Percentiles rank a stretch among this genome's conserved stretches.
Conservation (phyloP, 2,113 vertebrate species). For the human (Homo sapiens) region DNA sequence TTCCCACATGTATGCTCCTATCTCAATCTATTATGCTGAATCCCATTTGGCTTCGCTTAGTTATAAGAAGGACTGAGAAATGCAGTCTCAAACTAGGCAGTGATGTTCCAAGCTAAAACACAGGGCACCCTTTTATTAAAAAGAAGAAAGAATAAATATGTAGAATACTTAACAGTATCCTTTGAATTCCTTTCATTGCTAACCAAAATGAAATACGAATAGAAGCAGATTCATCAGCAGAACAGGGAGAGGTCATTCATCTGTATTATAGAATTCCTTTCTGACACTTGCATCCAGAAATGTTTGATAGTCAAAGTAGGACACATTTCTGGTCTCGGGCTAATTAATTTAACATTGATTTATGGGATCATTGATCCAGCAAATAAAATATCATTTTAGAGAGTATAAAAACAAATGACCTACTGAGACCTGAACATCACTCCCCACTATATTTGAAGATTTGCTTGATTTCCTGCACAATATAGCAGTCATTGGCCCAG, state of each 20-base stretch:
- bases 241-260: background rate
- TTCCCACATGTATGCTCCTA: background rate
- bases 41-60: background rate
- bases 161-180: background rate
- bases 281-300: background rate
- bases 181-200: background rate
- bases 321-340: conserved; percentile 20
- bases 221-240: background rate
- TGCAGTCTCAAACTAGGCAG: background rate
- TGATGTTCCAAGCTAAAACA: background rate
- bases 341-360: background rate
- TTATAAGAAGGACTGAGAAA: conserved; percentile 8
- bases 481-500: background rate
- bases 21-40: background rate
- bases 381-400: conserved; percentile 4
- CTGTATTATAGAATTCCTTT: background rate
- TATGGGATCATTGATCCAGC: background rate
- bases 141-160: background rate
- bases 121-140: background rate
- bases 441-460: background rate
- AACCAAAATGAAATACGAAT: background rate
- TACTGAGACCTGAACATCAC: background rate
- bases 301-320: background rate
- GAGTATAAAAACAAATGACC: background rate
- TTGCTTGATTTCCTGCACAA: background rate